phyloP scores from a whole-genome alignment of 1,140 invertebrate genomes.

The Drosophila lowei region DNA sequence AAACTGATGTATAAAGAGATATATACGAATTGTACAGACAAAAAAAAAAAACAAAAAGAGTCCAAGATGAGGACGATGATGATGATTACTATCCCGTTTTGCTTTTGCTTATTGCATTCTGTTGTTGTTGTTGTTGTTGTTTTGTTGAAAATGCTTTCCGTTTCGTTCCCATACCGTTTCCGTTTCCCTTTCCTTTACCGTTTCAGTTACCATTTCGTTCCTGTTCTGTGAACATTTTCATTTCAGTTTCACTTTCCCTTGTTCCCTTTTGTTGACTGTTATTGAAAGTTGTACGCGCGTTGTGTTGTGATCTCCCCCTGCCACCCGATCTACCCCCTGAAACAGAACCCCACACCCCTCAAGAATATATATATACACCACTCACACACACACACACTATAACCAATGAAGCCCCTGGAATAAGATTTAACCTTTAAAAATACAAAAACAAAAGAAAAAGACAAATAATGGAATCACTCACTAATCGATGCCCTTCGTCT shows the following conservation, averaged over 20 bases:
- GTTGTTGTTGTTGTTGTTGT: constrained; percentile 35
- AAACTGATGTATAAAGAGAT: constrained; percentile 25
- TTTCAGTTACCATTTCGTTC: constrained; percentile 8
- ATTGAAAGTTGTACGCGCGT: constrained; percentile 67
- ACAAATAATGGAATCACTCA: constrained; percentile 8
- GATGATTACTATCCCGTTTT: constrained; percentile 20
- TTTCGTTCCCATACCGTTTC: constrained; percentile 11
- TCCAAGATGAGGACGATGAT: constrained; percentile 18
- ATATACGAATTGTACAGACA: constrained; percentile 7
- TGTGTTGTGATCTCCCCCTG: constrained; percentile 61
- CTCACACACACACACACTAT: constrained; percentile 25
- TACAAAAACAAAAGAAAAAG: background rate
- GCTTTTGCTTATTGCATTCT: constrained; percentile 38
- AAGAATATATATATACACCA: constrained; percentile 20
- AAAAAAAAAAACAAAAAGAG: constrained; percentile 14
- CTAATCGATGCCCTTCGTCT: constrained; percentile 13
- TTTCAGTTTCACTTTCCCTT: constrained; percentile 34
- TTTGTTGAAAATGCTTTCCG: constrained; percentile 22
- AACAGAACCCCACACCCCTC: background rate
- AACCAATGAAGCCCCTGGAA: constrained; percentile 38
- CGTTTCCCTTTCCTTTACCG: background rate
- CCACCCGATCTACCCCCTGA: constrained; percentile 1
- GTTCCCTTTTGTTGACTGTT: constrained; percentile 38
- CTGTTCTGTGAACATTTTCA: constrained; percentile 5
- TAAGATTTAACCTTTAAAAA: constrained; percentile 6